These are phyloP conservation scores for Syndactyla subalaris DNA, from an alignment of 2,797 vertebrate genomes.

Conservation along the genomic window DNA sequence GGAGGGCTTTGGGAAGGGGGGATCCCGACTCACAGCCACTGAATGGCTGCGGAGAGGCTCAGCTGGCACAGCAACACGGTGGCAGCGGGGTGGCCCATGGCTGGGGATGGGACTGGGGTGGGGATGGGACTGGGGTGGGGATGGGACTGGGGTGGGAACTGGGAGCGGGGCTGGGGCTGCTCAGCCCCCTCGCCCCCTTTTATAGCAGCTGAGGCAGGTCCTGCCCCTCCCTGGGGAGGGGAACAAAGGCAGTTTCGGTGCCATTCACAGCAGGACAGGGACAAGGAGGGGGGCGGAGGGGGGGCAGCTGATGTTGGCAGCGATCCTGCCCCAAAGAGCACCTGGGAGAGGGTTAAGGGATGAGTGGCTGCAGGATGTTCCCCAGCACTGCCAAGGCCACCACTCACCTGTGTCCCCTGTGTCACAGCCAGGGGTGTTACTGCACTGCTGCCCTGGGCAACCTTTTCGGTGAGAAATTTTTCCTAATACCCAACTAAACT, in stretches of 20 bases:
- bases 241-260: conserved; percentile 49
- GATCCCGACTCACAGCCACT: conserved; percentile 64
- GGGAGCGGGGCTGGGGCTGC: not conserved
- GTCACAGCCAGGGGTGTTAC: not conserved
- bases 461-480: not conserved
- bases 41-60: conserved; percentile 36
- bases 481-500: not conserved
- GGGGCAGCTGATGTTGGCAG: not conserved
- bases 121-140: not conserved
- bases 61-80: conserved; percentile 23
- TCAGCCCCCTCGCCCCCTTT: not conserved
- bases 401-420: rapidly evolving
- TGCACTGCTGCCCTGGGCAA: not conserved
- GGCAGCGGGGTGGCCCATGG: not conserved
- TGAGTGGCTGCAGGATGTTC: not conserved
- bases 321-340: not conserved
- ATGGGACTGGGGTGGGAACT: not conserved
- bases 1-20: rapidly evolving
- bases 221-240: not conserved
- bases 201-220: not conserved
- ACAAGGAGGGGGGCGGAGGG: not conserved
- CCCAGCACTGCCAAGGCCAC: not conserved
- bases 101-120: not conserved
- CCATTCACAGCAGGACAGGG: conserved; percentile 1
- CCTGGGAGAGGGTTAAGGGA: not conserved